Base-by-base conservation (phyloP, 1,140 invertebrate genomes). In the Dendroctonus ponderosae region DNA sequence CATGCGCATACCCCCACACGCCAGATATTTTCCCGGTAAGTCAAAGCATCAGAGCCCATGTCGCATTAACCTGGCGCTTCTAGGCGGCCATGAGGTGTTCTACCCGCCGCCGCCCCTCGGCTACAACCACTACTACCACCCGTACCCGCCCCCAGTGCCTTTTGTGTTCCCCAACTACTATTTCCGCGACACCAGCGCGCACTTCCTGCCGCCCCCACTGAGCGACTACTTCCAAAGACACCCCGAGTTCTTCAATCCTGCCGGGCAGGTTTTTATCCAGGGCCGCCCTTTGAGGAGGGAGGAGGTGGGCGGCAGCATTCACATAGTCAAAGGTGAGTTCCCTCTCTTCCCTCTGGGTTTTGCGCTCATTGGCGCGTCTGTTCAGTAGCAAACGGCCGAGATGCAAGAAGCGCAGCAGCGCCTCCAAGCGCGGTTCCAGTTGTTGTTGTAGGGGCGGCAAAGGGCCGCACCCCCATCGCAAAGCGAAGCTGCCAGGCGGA, bases 131-230 rank as follows among this genome's bases (percentile, higher is more conserved):
- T 68, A 50, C 37, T 68, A 68, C 43, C 56, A 68, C 26, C 66
- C 66, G n/a, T 68, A 68, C 15, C 60, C 66, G 26, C 66, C 59
- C 8, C 66, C 66, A 40, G 66, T 62, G 8, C 66, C 66, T 4
- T 68, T 39, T 38, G 44, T 11, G 0, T 68, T 62, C 39, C 66
- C 66, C 37, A 68, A 68, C 49, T 68, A 62, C 15, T 68, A 68
- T 43, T 68, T 60, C 48, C 37, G 43, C 8, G 48, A 49, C 48
- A 11, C 53, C 37, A 41, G 37, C 48, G 9, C 26, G 39, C 42
- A 48, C 40, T 61, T 39, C 57, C 14, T 65, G 41, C 42, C 58
- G 8, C 41, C 59, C 7, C 50, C 60, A 58, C 48, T 65, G 50
- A 61, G 59, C 2, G 53, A 62, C 37, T 61, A 66, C 6, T 66